These are phyloP conservation scores for Drosophila saltans DNA, from an alignment of 1,140 invertebrate genomes.

Conservation along the genomic window DNA sequence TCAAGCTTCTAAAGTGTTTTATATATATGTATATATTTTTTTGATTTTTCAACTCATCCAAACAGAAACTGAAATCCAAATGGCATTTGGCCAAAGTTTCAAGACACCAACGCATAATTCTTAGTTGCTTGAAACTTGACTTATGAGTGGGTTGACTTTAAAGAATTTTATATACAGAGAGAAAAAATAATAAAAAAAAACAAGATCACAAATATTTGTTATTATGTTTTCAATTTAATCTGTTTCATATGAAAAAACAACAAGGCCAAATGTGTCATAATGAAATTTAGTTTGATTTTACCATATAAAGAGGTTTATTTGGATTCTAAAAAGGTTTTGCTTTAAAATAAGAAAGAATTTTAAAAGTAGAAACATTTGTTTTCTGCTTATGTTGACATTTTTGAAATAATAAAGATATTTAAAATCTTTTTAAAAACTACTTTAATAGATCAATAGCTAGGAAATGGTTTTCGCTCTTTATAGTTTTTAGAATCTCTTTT, in stretches of 20 bases:
- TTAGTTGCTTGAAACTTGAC: constrained; percentile 40
- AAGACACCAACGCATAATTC: constrained; percentile 51
- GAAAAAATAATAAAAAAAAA: neutral
- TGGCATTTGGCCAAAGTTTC: constrained; percentile 44
- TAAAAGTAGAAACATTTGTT: too few species aligned
- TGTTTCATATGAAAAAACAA: neutral
- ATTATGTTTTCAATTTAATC: too few species aligned
- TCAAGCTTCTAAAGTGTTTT: constrained; percentile 32
- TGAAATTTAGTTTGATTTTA: neutral
- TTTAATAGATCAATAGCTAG: too few species aligned
- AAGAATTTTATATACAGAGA: constrained; percentile 4
- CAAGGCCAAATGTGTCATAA: neutral
- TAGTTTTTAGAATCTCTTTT: too few species aligned
- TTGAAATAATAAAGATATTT: too few species aligned
- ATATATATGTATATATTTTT: constrained; percentile 40
- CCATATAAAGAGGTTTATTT: neutral
- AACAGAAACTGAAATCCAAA: constrained; percentile 42
- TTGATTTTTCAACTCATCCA: constrained; percentile 28
- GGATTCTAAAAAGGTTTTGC: too few species aligned
- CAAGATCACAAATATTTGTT: neutral
- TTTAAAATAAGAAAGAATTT: too few species aligned
- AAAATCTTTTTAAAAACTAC: too few species aligned
- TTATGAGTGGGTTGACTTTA: constrained; percentile 40
- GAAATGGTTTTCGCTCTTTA: too few species aligned
- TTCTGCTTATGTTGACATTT: too few species aligned